A percentile compares a stretch with the other conserved stretches of the same genome.
These are phyloP conservation scores for Mya arenaria DNA, from an alignment of 1,140 invertebrate species.

Conservation along the genomic window DNA sequence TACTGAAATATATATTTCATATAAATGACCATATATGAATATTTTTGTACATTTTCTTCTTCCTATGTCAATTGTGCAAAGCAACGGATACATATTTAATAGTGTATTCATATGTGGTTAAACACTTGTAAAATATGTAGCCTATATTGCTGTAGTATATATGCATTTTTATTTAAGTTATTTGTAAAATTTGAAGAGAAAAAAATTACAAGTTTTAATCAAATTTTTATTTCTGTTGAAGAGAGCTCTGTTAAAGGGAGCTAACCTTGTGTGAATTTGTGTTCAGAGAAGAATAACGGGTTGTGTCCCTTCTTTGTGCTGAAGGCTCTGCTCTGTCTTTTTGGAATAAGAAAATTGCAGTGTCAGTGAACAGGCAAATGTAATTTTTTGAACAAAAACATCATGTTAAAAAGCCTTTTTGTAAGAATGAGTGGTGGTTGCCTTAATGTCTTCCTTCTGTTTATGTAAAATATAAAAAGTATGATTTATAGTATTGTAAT, in stretches of 20 bases:
- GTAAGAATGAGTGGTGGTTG: no score
- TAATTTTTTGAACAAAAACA: no score
- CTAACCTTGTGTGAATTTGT: conserved; percentile 19
- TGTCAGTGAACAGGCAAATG: no score
- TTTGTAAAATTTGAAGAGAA: conserved; percentile 34
- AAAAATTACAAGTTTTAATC: conserved; percentile 44
- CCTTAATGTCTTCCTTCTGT: no score
- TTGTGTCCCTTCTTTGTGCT: conserved; percentile 49
- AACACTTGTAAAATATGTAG: conserved; percentile 24
- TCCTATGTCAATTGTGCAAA: conserved; percentile 28
- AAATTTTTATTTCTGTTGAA: conserved; percentile 52
- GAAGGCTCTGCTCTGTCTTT: no score
- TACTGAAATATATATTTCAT: conserved; percentile 38
- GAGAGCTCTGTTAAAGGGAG: conserved; percentile 40
- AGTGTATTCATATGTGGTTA: conserved; percentile 38
- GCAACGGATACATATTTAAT: conserved; percentile 34
- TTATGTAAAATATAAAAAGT: no score
- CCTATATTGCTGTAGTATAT: conserved; percentile 55
- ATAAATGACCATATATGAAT: conserved; percentile 46
- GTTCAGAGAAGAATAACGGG: conserved; percentile 23
- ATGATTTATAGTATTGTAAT: no score
- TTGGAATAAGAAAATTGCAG: no score
- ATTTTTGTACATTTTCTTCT: conserved; percentile 54
- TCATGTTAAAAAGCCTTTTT: no score
- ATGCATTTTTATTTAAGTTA: conserved; percentile 59